Base-by-base conservation (phyloP, 2,888 invertebrate species). In the Lithophane ornitopus region DNA sequence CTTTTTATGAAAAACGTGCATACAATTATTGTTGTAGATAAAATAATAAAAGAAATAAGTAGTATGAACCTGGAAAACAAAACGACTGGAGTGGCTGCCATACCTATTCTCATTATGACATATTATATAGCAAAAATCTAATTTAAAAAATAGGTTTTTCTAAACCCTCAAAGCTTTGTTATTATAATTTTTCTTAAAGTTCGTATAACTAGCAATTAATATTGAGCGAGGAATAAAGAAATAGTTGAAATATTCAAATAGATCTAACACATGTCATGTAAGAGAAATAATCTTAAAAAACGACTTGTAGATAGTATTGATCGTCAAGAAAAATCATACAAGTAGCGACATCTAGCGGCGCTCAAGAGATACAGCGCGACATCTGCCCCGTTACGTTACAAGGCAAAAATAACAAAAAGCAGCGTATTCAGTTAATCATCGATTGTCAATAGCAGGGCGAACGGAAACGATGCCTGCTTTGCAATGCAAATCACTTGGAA, bases 401-500 rank as follows among this genome's bases (percentile, higher is more conserved):
- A 89, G 83, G 91, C 91, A 89, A 87, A 92, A 92, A 89, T 90
- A 92, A 91, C 91, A 91, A 88, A 85, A 89, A 90, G 86, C 89
- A 88, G 89, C 85, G 89, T 89, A 85, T 79, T 89, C 92, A 92
- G 86, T 94, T 92, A 93, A 94, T 94, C 93, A 94, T 94, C 92
- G 92, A 92, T 90, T 91, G 94, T 93, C 94, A 92, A 93, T 93
- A 93, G 88, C 88, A 86, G 89, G 89, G 91, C 90, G 91, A 91
- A 90, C 92, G 94, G 91, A 93, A 90, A 90, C 88, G 87, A 82
- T 78, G 85, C 78, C 90, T 92, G 87, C 89, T 95, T 94, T 94
- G 95, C 94, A 95, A 90, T 95, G 93, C 95, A 95, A 96, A 96
- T 96, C 84, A 87, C 87, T 78, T 88, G 82, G 90, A 90, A 93